phyloP scores from a whole-genome alignment of 2,888 invertebrate genomes.

The Oscheius myriophilus region DNA sequence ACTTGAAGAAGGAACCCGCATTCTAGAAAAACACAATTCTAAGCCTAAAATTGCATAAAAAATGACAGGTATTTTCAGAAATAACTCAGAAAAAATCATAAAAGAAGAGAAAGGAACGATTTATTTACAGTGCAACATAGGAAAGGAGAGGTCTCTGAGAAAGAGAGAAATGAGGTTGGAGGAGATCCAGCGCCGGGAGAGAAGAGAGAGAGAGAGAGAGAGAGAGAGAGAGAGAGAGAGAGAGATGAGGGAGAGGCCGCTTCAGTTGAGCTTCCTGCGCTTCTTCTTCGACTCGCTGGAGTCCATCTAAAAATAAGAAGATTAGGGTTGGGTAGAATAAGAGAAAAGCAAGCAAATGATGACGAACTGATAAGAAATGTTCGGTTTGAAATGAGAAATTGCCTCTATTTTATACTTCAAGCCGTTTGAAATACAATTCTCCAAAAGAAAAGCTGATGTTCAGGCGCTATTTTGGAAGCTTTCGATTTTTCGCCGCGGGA shows the following conservation, averaged over 20 bases:
- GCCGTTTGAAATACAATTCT: too few relatives aligned
- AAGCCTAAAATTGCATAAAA: not conserved
- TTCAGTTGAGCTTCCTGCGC: conserved; percentile 5
- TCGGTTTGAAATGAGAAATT: too few relatives aligned
- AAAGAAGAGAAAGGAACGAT: not conserved
- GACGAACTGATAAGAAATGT: too few relatives aligned
- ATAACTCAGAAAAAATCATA: not conserved
- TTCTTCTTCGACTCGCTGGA: conserved; percentile 24
- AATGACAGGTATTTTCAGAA: not conserved
- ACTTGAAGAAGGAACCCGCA: conserved; percentile 16
- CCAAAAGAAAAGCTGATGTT: too few relatives aligned
- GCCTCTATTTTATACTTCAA: too few relatives aligned
- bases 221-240: not conserved
- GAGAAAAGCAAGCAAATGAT: too few relatives aligned
- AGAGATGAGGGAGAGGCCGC: not conserved
- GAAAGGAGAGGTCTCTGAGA: too few relatives aligned
- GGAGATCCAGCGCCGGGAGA: not conserved
- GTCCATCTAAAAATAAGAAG: conserved; percentile 17
- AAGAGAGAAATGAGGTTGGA: not conserved
- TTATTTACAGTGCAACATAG: not conserved
- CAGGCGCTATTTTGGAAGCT: too few relatives aligned
- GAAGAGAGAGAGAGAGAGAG: not conserved
- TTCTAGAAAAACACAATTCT: not conserved
- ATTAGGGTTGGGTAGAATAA: too few relatives aligned
- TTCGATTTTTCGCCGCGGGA: too few relatives aligned